Evolutionary conservation across 2,797 vertebrate species (phyloP).

Genomic region (Eulemur albifrons): DNA sequence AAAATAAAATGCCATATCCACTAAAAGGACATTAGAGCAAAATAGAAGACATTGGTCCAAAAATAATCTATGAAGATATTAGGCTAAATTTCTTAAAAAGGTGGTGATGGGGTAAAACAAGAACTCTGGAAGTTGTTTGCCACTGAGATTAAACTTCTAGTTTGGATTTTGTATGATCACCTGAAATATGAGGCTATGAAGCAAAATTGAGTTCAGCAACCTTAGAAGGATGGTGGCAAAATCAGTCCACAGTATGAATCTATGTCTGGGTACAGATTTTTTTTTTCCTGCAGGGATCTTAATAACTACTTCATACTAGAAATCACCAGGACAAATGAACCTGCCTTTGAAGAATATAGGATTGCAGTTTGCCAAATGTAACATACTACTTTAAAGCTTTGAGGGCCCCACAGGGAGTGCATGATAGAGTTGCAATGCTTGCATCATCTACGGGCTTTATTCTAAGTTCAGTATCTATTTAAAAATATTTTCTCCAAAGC

Average conservation of each 20-base stretch:
- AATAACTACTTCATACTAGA: neutral
- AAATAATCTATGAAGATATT: neutral
- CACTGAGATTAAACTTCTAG: neutral
- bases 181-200: neutral
- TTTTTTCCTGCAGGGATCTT: neutral
- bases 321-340: neutral
- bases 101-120: neutral
- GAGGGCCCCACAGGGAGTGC: neutral
- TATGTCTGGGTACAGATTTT: neutral
- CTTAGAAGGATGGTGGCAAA: neutral
- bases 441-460: neutral
- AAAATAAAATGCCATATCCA: neutral
- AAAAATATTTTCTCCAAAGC: neutral
- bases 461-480: conserved; percentile 30
- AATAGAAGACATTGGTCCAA: neutral
- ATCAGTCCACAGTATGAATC: neutral
- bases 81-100: neutral
- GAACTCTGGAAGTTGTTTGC: neutral
- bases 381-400: neutral
- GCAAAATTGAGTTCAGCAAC: neutral
- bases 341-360: neutral
- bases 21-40: neutral
- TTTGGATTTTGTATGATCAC: neutral
- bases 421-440: neutral
- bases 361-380: neutral